A percentile compares a stretch with the other conserved stretches of the same genome.
phyloP scores from a whole-genome alignment of 30 jellyfish, hydroid and myxozoan species.

The Pelagia noctiluca region DNA sequence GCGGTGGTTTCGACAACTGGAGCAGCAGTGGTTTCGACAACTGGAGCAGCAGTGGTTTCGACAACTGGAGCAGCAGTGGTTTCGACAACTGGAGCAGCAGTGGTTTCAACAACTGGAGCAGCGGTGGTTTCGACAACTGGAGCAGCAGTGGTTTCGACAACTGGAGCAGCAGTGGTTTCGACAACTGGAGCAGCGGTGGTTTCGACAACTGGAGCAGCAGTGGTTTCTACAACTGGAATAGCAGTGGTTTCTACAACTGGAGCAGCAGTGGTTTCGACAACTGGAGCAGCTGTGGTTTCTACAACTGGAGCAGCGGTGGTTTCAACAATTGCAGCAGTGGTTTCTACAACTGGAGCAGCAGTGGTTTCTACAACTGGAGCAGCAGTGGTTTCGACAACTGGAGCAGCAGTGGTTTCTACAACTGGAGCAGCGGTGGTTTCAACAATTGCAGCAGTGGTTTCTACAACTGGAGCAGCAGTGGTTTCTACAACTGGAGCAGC shows the following conservation, averaged over 20 bases:
- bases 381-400: conserved; percentile 10
- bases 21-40: conserved; percentile 30
- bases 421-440: conserved; percentile 40
- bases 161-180: conserved; percentile 41
- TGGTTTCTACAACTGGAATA: conserved; percentile 11
- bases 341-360: conserved; percentile 14
- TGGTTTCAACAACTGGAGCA: conserved; percentile 9
- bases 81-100: conserved; percentile 48
- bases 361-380: conserved; percentile 28
- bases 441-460: conserved; percentile 35
- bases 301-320: conserved; percentile 44
- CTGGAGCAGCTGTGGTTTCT: conserved; percentile 32
- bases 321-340: conserved; percentile 16
- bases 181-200: conserved; percentile 44
- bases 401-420: conserved; percentile 1
- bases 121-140: conserved; percentile 14
- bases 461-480: conserved; percentile 39
- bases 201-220: conserved; percentile 29
- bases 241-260: conserved; percentile 35
- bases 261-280: conserved; percentile 1
- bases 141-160: neutral
- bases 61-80: conserved; percentile 35
- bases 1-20: conserved; percentile 41
- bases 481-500: conserved; percentile 24
- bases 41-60: conserved; percentile 38